Evolutionary conservation across 2,888 invertebrate genomes (phyloP), one percentile per base, ranked within the genome.

Genomic region (Trichogramma dendrolimi): DNA sequence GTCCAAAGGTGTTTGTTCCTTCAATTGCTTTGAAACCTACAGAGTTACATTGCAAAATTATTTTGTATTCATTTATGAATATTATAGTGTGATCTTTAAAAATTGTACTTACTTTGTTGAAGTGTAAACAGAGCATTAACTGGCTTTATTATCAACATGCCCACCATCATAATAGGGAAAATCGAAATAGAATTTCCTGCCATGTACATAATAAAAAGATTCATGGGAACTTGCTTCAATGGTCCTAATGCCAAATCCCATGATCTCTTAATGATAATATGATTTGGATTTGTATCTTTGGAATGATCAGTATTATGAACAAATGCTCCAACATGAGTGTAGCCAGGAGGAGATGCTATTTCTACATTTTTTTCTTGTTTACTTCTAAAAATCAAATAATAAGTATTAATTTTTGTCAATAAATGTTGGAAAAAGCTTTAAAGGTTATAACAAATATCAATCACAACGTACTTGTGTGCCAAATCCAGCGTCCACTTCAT

Each of bases 151-250:
- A 98, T 90, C 81, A 99, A 85, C 99, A 99, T 99, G 50, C 96
- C 97, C 6, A 99, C 96, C 99, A 99, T 99, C 99, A 99, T 99
- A 54, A 99, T 99, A 0, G 99, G 99, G 74, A 99, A 98, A 72
- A 99, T 98, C 0, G 97, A 98, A 73, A 99, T 97, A 0, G 97
- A 96, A 79, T 95, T 97, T 14, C 98, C 98, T 58, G 98, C 96
- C 99, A 99, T 99, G 81, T 98, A 99, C 96, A 99, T 97, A 64
- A 99, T 95, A 79, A 99, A 96, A 66, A 99, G 83, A 80, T 99
- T 99, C 99, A 99, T 99, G 0, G 97, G 97, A 68, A 93, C 93
- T 82, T 94, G 96, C 79, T 97, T 97, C 43, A 98, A 79, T 4
- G 98, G 97, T 0, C 92, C 96, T 14, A 97, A 80, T 0, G 97